These are phyloP conservation scores for Haliaeetus leucogaster DNA, from an alignment of 2,113 vertebrate genomes.

Conservation along the genomic window DNA sequence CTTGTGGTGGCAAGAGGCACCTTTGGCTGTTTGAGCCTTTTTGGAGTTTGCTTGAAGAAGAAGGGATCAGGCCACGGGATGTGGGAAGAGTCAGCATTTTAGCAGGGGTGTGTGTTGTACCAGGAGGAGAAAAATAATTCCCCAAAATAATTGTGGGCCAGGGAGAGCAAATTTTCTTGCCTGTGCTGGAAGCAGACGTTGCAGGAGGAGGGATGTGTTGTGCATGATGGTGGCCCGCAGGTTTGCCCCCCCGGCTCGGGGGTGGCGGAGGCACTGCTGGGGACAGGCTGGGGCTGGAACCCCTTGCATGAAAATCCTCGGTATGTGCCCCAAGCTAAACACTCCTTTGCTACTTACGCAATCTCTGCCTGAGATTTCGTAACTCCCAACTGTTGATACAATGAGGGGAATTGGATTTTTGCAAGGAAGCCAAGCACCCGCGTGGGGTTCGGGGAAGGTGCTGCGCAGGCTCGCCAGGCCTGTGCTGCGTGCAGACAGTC, in stretches of 20 bases:
- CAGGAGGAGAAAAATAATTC: background rate
- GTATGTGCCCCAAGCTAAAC: background rate
- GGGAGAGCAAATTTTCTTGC: background rate
- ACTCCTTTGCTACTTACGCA: background rate
- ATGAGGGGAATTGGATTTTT: background rate
- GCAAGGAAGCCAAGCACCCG: background rate
- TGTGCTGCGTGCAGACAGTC: rapidly evolving
- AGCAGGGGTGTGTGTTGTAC: background rate
- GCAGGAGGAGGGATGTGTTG: background rate
- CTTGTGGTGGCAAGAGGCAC: background rate
- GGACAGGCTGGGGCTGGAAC: background rate
- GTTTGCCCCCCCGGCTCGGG: background rate
- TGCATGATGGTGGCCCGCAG: background rate
- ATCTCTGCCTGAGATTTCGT: background rate
- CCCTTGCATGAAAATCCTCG: background rate
- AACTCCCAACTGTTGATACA: background rate
- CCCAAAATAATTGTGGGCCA: too few relatives aligned
- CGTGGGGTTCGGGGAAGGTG: background rate
- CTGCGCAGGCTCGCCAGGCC: background rate
- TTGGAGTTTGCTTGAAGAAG: background rate
- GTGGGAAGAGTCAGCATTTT: background rate
- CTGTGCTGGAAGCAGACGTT: background rate
- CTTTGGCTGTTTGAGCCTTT: background rate
- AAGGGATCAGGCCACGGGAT: background rate
- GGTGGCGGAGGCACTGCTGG: background rate